Evolutionary conservation across 2,113 vertebrate genomes (phyloP).

Genomic region (Carassius carassius): DNA sequence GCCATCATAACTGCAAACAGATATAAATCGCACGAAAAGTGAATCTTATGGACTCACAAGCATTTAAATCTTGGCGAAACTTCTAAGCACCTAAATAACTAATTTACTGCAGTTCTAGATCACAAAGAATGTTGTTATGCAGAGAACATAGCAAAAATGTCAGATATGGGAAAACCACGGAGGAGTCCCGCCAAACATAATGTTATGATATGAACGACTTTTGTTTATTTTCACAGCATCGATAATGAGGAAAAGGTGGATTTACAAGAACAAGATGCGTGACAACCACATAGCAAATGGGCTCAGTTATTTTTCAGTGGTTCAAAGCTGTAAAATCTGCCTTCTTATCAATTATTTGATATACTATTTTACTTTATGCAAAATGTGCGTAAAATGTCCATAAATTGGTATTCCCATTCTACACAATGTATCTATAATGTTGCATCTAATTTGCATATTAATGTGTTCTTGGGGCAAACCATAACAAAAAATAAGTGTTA

Average conservation of each 20-base stretch:
- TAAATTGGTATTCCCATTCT: no score
- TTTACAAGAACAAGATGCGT: conserved; percentile 28
- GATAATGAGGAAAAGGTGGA: not conserved
- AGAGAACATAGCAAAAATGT: conserved; percentile 21
- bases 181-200: conserved; percentile 1
- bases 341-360: not conserved
- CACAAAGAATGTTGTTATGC: conserved; percentile 17
- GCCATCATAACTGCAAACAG: conserved; percentile 25
- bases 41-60: not conserved
- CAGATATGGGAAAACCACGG: not conserved
- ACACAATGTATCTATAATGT: no score
- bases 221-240: conserved; percentile 23
- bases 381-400: no score
- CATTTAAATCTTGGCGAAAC: not conserved
- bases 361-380: no score
- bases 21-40: conserved; percentile 10
- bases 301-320: conserved; percentile 1
- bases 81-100: conserved; percentile 10
- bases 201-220: conserved; percentile 15
- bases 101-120: conserved; percentile 18
- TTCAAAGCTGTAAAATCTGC: not conserved
- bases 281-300: not conserved
- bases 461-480: no score
- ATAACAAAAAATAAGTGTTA: no score
- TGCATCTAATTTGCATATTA: no score